phyloP scores from a whole-genome alignment of 2,888 invertebrate genomes.

The Yponomeuta plumbellus region DNA sequence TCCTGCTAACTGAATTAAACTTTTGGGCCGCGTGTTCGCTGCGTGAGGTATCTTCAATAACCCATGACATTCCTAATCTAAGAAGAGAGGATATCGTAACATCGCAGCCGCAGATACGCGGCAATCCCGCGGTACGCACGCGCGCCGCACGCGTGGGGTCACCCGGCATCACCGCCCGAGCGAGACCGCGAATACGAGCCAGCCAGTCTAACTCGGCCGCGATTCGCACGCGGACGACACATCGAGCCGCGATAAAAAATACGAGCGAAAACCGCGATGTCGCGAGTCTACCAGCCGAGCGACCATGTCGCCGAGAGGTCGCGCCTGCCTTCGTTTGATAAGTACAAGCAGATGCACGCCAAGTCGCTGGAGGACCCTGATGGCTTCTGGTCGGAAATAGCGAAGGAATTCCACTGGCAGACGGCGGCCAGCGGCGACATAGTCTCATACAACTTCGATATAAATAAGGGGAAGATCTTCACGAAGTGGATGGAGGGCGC shows the following conservation, averaged over 20 bases:
- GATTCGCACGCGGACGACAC: background rate
- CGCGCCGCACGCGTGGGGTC: slow-evolving; percentile 50
- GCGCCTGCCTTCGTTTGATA: slow-evolving; percentile 71
- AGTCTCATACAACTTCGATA: slow-evolving; percentile 93
- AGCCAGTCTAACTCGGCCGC: slow-evolving; percentile 19
- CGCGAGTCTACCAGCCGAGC: slow-evolving; percentile 79
- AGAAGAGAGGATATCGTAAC: background rate
- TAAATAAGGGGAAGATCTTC: slow-evolving; percentile 90
- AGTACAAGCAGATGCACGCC: slow-evolving; percentile 90
- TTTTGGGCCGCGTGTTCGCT: too few species aligned
- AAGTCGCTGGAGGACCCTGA: slow-evolving; percentile 92
- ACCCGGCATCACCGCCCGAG: slow-evolving; percentile 30
- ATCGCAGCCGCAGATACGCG: background rate
- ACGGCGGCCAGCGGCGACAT: slow-evolving; percentile 85
- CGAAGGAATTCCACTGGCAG: slow-evolving; percentile 96
- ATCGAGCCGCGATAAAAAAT: background rate
- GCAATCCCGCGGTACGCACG: slow-evolving; percentile 40
- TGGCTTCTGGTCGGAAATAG: slow-evolving; percentile 94
- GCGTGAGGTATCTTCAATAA: too few species aligned
- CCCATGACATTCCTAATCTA: too few species aligned
- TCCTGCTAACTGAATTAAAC: too few species aligned
- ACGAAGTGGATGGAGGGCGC: slow-evolving; percentile 97
- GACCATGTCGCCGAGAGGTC: slow-evolving; percentile 82
- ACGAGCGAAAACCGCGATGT: slow-evolving; percentile 61
- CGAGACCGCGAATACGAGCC: slow-evolving; percentile 12